Percentiles rank a stretch among this genome's conserved stretches.
phyloP scores from a whole-genome alignment of 2,888 invertebrate genomes.

The Drosophila pegasa region DNA sequence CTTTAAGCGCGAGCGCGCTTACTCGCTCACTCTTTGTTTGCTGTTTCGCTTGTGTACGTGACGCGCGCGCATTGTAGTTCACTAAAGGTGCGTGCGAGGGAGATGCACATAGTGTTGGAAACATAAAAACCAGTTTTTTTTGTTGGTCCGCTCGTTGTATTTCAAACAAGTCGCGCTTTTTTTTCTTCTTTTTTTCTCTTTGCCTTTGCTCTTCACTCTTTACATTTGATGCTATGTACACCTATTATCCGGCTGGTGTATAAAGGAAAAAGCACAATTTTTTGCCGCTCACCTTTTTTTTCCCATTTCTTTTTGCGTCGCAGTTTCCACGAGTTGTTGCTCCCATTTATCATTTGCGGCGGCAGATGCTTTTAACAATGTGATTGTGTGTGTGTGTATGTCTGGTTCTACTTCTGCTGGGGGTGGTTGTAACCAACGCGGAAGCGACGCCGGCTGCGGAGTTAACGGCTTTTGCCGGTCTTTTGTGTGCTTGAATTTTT shows the following conservation, averaged over 20 bases:
- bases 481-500: slow-evolving; percentile 11
- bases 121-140: slow-evolving; percentile 70
- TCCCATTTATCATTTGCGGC: slow-evolving; percentile 71
- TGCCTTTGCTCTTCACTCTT: slow-evolving; percentile 52
- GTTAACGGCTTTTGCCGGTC: slow-evolving; percentile 24
- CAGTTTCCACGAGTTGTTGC: slow-evolving; percentile 74
- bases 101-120: slow-evolving; percentile 45
- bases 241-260: slow-evolving; percentile 46
- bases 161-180: slow-evolving; percentile 75
- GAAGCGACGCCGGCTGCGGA: slow-evolving; percentile 49
- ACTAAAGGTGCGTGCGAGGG: slow-evolving; percentile 42
- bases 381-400: slow-evolving; percentile 13
- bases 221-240: slow-evolving; percentile 58
- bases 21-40: slow-evolving; percentile 26
- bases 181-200: slow-evolving; percentile 67
- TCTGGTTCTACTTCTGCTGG: slow-evolving; percentile 27
- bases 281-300: slow-evolving; percentile 69
- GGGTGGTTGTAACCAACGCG: slow-evolving; percentile 52
- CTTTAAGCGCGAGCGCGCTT: slow-evolving; percentile 19
- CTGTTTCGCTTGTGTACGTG: slow-evolving; percentile 35
- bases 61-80: slow-evolving; percentile 35
- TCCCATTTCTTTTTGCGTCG: slow-evolving; percentile 66
- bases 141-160: slow-evolving; percentile 48
- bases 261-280: slow-evolving; percentile 26
- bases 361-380: slow-evolving; percentile 63